Evolutionary conservation across 2,797 vertebrate genomes (phyloP).

Genomic region (Heliangelus exortis): DNA sequence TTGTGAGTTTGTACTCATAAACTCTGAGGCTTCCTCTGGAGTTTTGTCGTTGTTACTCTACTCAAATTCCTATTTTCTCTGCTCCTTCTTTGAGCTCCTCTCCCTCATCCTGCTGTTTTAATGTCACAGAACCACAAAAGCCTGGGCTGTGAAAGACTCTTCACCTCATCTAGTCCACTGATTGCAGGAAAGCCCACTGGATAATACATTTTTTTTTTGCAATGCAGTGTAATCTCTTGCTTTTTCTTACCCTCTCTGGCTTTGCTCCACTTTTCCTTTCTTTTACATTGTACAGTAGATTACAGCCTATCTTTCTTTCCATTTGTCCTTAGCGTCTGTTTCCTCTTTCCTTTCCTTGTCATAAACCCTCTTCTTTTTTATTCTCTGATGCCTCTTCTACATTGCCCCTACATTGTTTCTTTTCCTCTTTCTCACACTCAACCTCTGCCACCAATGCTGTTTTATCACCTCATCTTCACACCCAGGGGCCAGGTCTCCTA

Average conservation of each 20-base stretch:
- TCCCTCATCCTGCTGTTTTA: neutral
- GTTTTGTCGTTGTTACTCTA: neutral
- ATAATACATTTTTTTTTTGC: neutral
- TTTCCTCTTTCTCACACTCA: neutral
- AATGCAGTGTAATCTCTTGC: neutral
- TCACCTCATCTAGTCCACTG: neutral
- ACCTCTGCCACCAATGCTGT: neutral
- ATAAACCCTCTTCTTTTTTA: neutral
- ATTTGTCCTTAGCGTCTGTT: neutral
- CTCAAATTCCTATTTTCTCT: neutral
- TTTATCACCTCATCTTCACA: neutral
- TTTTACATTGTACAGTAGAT: conserved; percentile 4
- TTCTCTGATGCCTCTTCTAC: neutral
- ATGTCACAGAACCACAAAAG: neutral
- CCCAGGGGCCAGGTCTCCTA: neutral
- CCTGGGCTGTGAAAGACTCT: neutral
- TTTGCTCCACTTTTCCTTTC: conserved; percentile 7
- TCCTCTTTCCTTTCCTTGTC: conserved; percentile 8
- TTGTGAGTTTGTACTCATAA: neutral
- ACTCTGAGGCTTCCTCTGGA: neutral
- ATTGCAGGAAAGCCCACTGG: neutral
- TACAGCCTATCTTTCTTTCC: conserved; percentile 30
- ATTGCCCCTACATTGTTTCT: neutral
- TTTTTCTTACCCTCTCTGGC: conserved; percentile 2
- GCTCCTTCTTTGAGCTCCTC: neutral